A percentile compares a stretch with the other conserved stretches of the same genome.
phyloP scores from a whole-genome alignment of 2,113 vertebrate species.

The Chionis minor region DNA sequence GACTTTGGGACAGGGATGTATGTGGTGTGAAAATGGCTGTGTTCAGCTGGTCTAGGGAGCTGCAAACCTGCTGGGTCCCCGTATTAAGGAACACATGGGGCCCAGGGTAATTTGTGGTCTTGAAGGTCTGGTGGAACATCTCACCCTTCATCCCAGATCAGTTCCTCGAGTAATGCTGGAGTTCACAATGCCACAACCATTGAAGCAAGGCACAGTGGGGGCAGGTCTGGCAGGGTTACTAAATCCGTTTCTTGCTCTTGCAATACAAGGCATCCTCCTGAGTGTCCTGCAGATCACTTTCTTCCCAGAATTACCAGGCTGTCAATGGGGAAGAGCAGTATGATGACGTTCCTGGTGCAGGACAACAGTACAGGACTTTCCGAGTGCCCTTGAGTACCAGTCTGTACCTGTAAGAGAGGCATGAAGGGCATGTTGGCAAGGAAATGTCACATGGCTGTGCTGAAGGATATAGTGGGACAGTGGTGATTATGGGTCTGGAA shows the following conservation, averaged over 20 bases:
- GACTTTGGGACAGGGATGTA: not conserved
- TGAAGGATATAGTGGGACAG: rapidly evolving
- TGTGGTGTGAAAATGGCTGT: not conserved
- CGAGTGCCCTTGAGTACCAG: not conserved
- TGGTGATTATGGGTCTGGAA: not conserved
- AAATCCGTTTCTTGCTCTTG: not conserved
- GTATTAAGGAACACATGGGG: not conserved
- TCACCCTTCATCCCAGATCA: not conserved
- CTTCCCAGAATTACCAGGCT: not conserved
- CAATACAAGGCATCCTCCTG: not conserved
- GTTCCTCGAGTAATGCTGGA: not conserved
- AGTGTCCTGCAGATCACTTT: not conserved
- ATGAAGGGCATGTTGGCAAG: not conserved
- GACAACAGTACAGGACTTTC: not conserved
- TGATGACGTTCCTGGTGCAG: not conserved
- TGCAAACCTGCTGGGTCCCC: not conserved
- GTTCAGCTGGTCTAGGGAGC: not conserved
- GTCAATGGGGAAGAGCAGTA: not conserved
- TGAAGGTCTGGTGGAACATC: not conserved
- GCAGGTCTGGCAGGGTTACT: not conserved
- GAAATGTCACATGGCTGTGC: not conserved
- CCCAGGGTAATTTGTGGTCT: not conserved
- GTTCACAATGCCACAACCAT: rapidly evolving
- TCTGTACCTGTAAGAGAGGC: not conserved
- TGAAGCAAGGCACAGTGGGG: not conserved